Base-by-base conservation (phyloP, 2,888 invertebrate genomes). In the Omphaloscelis lunosa region DNA sequence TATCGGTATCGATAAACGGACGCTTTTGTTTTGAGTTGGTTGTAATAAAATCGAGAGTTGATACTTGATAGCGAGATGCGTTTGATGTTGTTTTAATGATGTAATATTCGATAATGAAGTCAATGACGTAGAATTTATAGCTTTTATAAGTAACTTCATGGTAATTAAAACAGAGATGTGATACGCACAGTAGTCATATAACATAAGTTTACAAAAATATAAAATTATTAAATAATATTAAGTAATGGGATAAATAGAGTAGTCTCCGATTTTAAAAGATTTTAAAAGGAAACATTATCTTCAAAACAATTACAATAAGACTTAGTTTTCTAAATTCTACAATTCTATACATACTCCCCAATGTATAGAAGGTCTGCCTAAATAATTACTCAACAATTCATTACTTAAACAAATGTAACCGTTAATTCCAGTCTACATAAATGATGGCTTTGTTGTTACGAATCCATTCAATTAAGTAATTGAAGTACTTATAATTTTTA, bases 401-500 rank as follows among this genome's bases (percentile, higher is more conserved):
- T 77, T 72, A 81, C 63, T 72, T 45, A 78, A 82, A 61, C 67
- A 62, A 83, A 69, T 53, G 45, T 79, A 62, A 58, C 68, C 48
- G 65, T 78, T 78, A 71, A 73, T 73, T 53, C 56, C 48, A 65
- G 71, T 63, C 39, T 67, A 75, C 62, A 67, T 73, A 58, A 71
- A 75, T 56, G 62, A 45, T 70, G 79, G 71, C 58, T 62, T 51
- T 58, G 79, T 68, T 78, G 68, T 73, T 68, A 84, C 63, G 84
- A 68, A 76, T 76, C 53, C 61, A 73, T 76, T 76, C 56, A 67
- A 83, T 83, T 84, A 76, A 74, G 71, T 84, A 80, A 77, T 84
- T 74, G 69, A 69, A 77, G 56, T 58, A 34, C 29, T 69, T 66
- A 70, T 78, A 41, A 20, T 74, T 80, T 78, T 74, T 62, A 70